These are phyloP conservation scores for Myripristis jacobus DNA, from an alignment of 2,797 vertebrate species.

Conservation along the genomic window DNA sequence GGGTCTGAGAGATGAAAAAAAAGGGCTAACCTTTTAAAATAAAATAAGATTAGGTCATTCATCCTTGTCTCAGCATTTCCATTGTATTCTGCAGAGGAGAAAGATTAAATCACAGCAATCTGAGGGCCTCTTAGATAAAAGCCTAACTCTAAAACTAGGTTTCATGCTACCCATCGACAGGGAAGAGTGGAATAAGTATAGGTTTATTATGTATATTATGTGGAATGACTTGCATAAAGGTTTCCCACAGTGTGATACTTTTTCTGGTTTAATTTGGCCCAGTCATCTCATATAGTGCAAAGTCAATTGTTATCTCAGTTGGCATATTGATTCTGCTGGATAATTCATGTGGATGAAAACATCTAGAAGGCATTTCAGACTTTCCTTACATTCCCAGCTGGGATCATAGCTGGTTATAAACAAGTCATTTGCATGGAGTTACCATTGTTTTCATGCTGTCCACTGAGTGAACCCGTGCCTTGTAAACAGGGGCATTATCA, in stretches of 20 bases:
- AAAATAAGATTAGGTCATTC: conserved; percentile 71
- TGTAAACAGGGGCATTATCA: conserved; percentile 1
- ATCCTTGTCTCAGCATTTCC: conserved; percentile 70
- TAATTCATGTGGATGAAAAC: conserved; percentile 30
- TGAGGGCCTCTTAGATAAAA: conserved; percentile 32
- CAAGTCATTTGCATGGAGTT: conserved; percentile 1
- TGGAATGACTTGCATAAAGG: conserved; percentile 4
- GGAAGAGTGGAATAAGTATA: conserved; percentile 18
- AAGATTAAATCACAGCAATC: conserved; percentile 55
- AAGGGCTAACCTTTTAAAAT: conserved; percentile 72
- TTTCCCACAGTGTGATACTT: conserved; percentile 12
- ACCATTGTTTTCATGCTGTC: conserved; percentile 20
- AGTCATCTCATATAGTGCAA: conserved; percentile 38
- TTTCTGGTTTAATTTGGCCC: conserved; percentile 21
- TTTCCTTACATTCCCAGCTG: conserved; percentile 12
- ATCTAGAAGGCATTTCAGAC: conserved; percentile 39
- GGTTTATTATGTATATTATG: conserved; percentile 5
- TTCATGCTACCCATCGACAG: not conserved
- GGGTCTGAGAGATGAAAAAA: conserved; percentile 49
- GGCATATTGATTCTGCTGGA: conserved; percentile 54
- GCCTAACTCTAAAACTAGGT: conserved; percentile 29
- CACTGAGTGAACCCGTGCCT: not conserved
- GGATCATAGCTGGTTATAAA: conserved; percentile 9
- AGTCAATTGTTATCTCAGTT: conserved; percentile 50
- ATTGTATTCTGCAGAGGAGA: conserved; percentile 48